Conservation (phyloP, 2,888 invertebrate species). For the Netelia inedita region DNA sequence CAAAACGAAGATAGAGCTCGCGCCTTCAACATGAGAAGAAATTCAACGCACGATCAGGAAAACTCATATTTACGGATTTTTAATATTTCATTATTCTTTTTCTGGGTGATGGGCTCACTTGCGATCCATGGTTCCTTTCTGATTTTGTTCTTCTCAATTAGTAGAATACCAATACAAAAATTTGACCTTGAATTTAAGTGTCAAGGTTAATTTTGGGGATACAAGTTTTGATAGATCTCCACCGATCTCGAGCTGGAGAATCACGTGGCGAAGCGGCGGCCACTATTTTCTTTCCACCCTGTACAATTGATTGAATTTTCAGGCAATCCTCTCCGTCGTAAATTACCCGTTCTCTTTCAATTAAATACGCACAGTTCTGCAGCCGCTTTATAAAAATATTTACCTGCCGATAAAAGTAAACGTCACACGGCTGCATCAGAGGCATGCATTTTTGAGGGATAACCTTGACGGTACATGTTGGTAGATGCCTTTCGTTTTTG, state of each 20-base stretch:
- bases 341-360: slow-evolving; percentile 66
- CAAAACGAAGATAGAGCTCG: not conserved
- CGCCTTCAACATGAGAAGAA: slow-evolving; percentile 1
- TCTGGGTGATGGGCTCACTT: not conserved
- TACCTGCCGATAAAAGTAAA: slow-evolving; percentile 68
- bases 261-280: slow-evolving; percentile 8
- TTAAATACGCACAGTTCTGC: slow-evolving; percentile 60
- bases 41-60: not conserved
- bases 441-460: slow-evolving; percentile 70
- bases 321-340: slow-evolving; percentile 67
- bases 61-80: not conserved
- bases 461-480: slow-evolving; percentile 67
- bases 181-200: not conserved
- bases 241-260: slow-evolving; percentile 2
- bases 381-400: slow-evolving; percentile 67
- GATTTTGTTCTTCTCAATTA: not conserved
- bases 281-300: slow-evolving; percentile 5
- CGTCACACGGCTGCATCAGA: slow-evolving; percentile 64
- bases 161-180: not conserved
- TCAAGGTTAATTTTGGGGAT: no score
- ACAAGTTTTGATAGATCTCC: slow-evolving; percentile 13
- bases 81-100: not conserved
- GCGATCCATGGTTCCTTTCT: not conserved
- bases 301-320: slow-evolving; percentile 67
- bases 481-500: no score